These are phyloP conservation scores for Bellardia bayeri DNA, from an alignment of 2,888 invertebrate species.

Conservation along the genomic window DNA sequence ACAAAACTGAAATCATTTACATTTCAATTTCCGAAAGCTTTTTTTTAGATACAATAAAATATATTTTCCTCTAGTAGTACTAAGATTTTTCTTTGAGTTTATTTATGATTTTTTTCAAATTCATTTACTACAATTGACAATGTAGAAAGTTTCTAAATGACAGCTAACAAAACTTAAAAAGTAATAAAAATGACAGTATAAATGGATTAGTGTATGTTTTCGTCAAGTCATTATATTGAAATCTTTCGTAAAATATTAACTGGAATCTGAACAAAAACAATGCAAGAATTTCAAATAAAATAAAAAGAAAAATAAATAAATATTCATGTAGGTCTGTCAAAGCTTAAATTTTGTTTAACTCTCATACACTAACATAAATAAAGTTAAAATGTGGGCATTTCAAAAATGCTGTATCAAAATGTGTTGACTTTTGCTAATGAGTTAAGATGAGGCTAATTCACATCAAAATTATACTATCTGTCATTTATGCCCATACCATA, in stretches of 20 bases:
- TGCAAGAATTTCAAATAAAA: constrained; percentile 32
- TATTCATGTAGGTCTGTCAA: constrained; percentile 33
- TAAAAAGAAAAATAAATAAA: constrained; percentile 23
- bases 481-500: constrained; percentile 8
- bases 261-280: constrained; percentile 32
- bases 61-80: neutral
- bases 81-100: constrained; percentile 19
- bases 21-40: too few species aligned
- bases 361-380: constrained; percentile 2
- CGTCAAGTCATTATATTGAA: constrained; percentile 82
- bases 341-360: constrained; percentile 22
- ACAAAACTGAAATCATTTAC: too few species aligned
- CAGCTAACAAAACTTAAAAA: constrained; percentile 68
- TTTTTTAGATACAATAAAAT: neutral
- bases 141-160: constrained; percentile 67
- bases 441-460: constrained; percentile 73
- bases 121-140: constrained; percentile 38
- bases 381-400: constrained; percentile 20
- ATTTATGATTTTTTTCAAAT: constrained; percentile 9
- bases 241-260: constrained; percentile 53
- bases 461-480: constrained; percentile 63
- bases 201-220: constrained; percentile 82
- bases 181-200: constrained; percentile 80
- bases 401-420: constrained; percentile 41
- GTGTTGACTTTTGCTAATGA: constrained; percentile 77